These are phyloP conservation scores for Notechis scutatus DNA, from an alignment of 2,113 vertebrate species.

Conservation along the genomic window DNA sequence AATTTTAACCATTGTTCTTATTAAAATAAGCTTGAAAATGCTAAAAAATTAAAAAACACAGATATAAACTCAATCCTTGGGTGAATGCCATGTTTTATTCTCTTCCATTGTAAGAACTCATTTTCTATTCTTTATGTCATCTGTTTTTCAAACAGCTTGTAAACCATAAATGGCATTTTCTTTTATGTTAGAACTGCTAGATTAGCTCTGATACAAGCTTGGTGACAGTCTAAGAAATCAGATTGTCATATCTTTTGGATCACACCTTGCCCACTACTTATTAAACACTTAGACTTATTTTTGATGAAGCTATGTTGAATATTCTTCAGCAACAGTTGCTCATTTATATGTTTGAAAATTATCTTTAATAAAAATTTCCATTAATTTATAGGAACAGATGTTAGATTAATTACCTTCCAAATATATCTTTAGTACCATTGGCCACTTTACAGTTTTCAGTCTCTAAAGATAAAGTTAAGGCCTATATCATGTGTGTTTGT, in stretches of 20 bases:
- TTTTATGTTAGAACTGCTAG: neutral
- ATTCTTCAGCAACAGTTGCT: neutral
- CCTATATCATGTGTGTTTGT: neutral
- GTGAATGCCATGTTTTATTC: neutral
- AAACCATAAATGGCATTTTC: neutral
- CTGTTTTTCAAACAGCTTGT: neutral
- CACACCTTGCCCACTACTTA: neutral
- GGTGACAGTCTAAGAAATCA: neutral
- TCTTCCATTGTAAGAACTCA: neutral
- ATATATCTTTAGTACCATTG: neutral
- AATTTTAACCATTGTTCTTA: neutral
- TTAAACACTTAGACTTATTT: neutral
- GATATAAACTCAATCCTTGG: neutral
- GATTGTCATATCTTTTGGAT: neutral
- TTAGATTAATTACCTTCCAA: neutral
- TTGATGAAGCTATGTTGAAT: neutral
- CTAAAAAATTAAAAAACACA: neutral
- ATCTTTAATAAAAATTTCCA: neutral
- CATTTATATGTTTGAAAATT: neutral
- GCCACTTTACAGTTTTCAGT: neutral
- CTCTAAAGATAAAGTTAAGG: neutral
- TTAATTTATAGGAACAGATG: neutral
- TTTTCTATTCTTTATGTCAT: neutral
- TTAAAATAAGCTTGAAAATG: neutral
- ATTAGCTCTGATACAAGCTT: neutral